Percentiles rank a stretch among this genome's conserved stretches.
Conservation (phyloP, 2,113 vertebrate species). For the Tricholaema leucomelas region DNA sequence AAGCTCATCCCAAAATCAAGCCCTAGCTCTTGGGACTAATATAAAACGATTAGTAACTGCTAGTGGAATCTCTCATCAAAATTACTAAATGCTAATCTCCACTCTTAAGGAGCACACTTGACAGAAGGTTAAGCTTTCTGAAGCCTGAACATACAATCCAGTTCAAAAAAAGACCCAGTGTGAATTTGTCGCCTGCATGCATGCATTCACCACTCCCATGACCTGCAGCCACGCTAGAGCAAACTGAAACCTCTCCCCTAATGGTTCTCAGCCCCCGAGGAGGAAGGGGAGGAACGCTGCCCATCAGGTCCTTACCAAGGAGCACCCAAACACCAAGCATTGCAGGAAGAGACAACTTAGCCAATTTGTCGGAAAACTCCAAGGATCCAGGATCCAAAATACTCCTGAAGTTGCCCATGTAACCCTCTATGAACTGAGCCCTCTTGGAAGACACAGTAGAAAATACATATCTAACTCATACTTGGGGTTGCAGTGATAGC, state of each 20-base stretch:
- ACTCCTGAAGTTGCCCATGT: background rate
- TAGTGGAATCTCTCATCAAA: background rate
- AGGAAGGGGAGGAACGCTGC: conserved; percentile 34
- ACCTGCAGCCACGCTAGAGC: background rate
- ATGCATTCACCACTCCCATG: background rate
- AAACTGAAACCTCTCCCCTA: background rate
- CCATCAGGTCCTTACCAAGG: background rate
- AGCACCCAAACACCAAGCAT: background rate
- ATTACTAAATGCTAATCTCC: background rate
- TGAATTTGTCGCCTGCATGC: background rate
- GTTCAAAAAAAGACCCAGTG: background rate
- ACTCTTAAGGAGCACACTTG: conserved; percentile 1
- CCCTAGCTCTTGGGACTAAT: background rate
- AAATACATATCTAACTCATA: background rate
- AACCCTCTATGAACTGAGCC: background rate
- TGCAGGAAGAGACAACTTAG: background rate
- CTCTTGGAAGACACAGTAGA: background rate
- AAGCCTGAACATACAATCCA: background rate
- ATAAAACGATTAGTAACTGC: background rate
- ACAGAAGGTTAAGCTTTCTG: background rate
- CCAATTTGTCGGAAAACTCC: background rate
- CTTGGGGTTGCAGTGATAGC: rapidly evolving
- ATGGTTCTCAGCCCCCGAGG: background rate
- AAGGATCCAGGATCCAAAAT: background rate
- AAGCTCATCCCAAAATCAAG: conserved; percentile 9